phyloP scores from a whole-genome alignment of 2,888 invertebrate genomes.

The Anticlea derivata region DNA sequence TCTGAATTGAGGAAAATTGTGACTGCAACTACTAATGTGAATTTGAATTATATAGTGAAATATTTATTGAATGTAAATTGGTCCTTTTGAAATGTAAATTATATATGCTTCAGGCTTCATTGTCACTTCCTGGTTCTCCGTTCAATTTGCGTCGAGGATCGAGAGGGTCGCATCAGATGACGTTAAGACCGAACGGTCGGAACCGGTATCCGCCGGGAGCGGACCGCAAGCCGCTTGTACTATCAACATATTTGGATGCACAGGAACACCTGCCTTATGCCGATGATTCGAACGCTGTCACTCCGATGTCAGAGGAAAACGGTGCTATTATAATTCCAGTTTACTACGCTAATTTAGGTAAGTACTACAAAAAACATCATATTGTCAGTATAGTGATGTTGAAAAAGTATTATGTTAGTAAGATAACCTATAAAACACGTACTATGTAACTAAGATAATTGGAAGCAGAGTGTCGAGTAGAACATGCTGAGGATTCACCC shows the following conservation, averaged over 20 bases:
- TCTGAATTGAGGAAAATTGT: conserved; percentile 78
- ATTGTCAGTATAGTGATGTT: no score
- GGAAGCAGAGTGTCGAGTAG: no score
- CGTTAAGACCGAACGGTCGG: conserved; percentile 91
- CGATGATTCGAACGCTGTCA: conserved; percentile 98
- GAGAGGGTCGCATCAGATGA: conserved; percentile 96
- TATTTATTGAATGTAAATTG: conserved; percentile 22
- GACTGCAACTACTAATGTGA: conserved; percentile 26
- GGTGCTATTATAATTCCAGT: conserved; percentile 97
- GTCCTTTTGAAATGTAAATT: conserved; percentile 42
- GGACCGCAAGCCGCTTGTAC: conserved; percentile 96
- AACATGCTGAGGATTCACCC: no score
- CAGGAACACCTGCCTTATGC: conserved; percentile 98
- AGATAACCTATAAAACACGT: no score
- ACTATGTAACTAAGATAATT: no score
- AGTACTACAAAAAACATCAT: conserved; percentile 33
- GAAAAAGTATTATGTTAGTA: no score
- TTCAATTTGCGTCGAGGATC: conserved; percentile 96
- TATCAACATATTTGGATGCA: conserved; percentile 96
- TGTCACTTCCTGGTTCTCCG: conserved; percentile 98
- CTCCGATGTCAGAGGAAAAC: conserved; percentile 99
- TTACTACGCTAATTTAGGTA: conserved; percentile 93
- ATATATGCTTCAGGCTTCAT: conserved; percentile 90
- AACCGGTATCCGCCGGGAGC: conserved; percentile 91
- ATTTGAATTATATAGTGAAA: conserved; percentile 21